Percentiles rank a stretch among this genome's conserved stretches.
phyloP scores from a whole-genome alignment of 1,140 invertebrate species.

The Venustaconcha ellipsiformis region DNA sequence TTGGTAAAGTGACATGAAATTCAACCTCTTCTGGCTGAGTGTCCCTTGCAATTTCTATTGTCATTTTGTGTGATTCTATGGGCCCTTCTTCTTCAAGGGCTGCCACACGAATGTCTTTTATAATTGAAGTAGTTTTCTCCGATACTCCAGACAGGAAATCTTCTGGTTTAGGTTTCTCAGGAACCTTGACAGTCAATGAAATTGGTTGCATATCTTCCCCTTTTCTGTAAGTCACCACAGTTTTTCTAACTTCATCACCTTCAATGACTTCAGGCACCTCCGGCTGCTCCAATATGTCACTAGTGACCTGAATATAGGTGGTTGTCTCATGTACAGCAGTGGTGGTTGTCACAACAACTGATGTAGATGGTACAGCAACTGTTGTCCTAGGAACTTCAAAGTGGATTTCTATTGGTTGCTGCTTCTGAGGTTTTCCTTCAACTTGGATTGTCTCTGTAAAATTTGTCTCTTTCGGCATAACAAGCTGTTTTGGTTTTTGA shows the following conservation, averaged over 20 bases:
- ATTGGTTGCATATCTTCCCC: slow-evolving; percentile 49
- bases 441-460: slow-evolving; percentile 33
- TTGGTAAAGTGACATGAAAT: slow-evolving; percentile 46
- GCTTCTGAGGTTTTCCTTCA: slow-evolving; percentile 10
- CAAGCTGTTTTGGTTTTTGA: slow-evolving; percentile 4
- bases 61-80: slow-evolving; percentile 51
- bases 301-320: slow-evolving; percentile 48
- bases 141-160: slow-evolving; percentile 45
- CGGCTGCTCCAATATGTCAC: slow-evolving; percentile 38
- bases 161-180: slow-evolving; percentile 35
- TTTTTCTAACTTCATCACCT: slow-evolving; percentile 49
- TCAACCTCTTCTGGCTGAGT: slow-evolving; percentile 43
- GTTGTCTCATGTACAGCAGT: slow-evolving; percentile 44
- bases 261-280: slow-evolving; percentile 47
- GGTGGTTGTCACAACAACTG: too few relatives aligned
- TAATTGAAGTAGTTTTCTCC: slow-evolving; percentile 45
- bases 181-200: slow-evolving; percentile 47
- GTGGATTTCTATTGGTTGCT: slow-evolving; percentile 48
- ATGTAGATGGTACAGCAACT: too few relatives aligned
- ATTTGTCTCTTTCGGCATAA: slow-evolving; percentile 16
- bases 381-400: slow-evolving; percentile 40
- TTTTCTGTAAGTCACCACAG: slow-evolving; percentile 32
- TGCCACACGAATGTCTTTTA: not conserved
- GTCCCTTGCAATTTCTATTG: slow-evolving; percentile 56
- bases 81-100: slow-evolving; percentile 7